phyloP scores from a whole-genome alignment of 2,797 vertebrate species.

The Sebastolobus altivelis region DNA sequence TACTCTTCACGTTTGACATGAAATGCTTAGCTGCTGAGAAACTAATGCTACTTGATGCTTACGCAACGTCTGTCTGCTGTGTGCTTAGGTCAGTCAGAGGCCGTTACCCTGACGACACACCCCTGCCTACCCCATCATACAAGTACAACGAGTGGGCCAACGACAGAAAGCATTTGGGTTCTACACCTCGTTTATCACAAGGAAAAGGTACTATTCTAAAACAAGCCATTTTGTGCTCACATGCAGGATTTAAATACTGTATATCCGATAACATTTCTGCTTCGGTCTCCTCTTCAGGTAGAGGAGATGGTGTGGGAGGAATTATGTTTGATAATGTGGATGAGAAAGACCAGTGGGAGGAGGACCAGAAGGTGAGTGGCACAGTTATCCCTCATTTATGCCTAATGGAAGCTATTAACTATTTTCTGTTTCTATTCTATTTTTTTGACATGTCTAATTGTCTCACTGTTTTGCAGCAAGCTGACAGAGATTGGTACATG shows the following conservation, averaged over 20 bases:
- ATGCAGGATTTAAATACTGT: background rate
- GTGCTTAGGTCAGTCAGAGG: constrained; percentile 89
- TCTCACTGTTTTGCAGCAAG: constrained; percentile 89
- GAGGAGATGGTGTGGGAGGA: constrained; percentile 88
- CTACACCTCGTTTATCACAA: constrained; percentile 94
- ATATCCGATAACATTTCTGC: background rate
- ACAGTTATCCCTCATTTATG: constrained; percentile 1
- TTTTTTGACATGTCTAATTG: background rate
- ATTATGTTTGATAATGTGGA: constrained; percentile 93
- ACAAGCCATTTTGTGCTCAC: background rate
- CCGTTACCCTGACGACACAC: constrained; percentile 91
- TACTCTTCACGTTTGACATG: background rate
- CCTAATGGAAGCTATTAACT: background rate
- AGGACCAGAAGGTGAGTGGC: constrained; percentile 92
- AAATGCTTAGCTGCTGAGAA: constrained; percentile 6
- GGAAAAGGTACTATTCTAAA: constrained; percentile 88
- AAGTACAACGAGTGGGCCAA: constrained; percentile 99
- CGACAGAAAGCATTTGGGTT: constrained; percentile 93
- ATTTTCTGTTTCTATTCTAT: background rate
- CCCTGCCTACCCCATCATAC: constrained; percentile 95
- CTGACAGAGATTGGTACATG: constrained; percentile 99
- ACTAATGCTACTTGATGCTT: background rate
- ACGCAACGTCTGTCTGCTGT: constrained; percentile 9
- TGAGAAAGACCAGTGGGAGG: constrained; percentile 96
- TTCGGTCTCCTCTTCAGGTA: constrained; percentile 78